These are phyloP conservation scores for Philotrypesis tridentata DNA, from an alignment of 1,140 invertebrate genomes.

Conservation along the genomic window DNA sequence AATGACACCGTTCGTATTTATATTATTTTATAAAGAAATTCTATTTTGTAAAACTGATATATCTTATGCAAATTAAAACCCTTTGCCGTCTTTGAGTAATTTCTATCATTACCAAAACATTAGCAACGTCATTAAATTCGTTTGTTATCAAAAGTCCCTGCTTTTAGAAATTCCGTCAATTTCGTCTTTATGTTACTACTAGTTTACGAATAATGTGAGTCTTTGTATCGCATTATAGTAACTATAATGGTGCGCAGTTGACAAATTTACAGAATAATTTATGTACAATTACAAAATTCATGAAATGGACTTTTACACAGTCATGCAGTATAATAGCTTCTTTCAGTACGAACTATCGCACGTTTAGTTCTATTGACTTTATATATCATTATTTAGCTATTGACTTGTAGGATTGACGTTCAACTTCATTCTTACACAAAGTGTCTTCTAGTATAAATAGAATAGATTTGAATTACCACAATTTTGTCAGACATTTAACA, in stretches of 20 bases:
- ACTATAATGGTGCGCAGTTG: slow-evolving; percentile 41
- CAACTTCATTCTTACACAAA: slow-evolving; percentile 34
- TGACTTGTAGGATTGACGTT: slow-evolving; percentile 40
- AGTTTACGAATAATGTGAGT: slow-evolving; percentile 31
- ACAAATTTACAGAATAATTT: slow-evolving; percentile 47
- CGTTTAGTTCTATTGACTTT: slow-evolving; percentile 44
- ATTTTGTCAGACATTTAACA: slow-evolving; percentile 26
- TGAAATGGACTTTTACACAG: slow-evolving; percentile 39
- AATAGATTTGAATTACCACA: slow-evolving; percentile 1
- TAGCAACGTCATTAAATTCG: slow-evolving; percentile 39
- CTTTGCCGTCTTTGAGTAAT: slow-evolving; percentile 12
- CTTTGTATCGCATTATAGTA: slow-evolving; percentile 47
- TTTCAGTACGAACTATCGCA: slow-evolving; percentile 26
- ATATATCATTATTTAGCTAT: slow-evolving; percentile 30
- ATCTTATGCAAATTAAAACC: slow-evolving; percentile 20
- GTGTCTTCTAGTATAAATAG: slow-evolving; percentile 15
- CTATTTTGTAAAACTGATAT: slow-evolving; percentile 31
- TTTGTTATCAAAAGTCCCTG: slow-evolving; percentile 39
- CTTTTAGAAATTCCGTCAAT: slow-evolving; percentile 21
- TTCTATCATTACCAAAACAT: slow-evolving; percentile 42
- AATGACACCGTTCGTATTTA: slow-evolving; percentile 13
- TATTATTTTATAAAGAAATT: slow-evolving; percentile 13
- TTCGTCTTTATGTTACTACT: slow-evolving; percentile 40
- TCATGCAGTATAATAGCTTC: slow-evolving; percentile 41
- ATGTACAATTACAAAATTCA: slow-evolving; percentile 40